Evolutionary conservation across 2,113 vertebrate genomes (phyloP).

Genomic region (Nyctibius bracteatus): DNA sequence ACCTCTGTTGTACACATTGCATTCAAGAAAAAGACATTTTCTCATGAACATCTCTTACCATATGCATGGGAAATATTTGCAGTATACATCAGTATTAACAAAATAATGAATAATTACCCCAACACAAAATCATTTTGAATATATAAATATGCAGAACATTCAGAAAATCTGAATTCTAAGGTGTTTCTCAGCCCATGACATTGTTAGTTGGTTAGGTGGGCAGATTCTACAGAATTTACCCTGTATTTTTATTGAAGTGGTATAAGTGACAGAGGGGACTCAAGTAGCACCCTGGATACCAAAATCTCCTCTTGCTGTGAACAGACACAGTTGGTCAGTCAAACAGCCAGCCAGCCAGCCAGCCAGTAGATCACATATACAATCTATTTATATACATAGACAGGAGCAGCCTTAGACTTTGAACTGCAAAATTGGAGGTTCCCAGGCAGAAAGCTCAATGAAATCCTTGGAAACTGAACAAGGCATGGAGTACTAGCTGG

Average conservation of each 20-base stretch:
- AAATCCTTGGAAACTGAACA: neutral
- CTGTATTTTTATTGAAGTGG: neutral
- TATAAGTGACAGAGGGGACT: neutral
- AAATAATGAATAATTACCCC: neutral
- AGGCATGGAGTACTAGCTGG: neutral
- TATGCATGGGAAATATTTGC: neutral
- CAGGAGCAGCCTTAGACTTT: neutral
- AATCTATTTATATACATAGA: neutral
- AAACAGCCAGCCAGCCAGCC: neutral
- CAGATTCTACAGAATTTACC: neutral
- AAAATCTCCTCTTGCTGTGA: neutral
- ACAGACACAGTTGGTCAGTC: neutral
- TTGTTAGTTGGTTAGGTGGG: neutral
- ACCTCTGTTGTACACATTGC: neutral
- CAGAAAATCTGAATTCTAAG: neutral
- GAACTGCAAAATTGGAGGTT: constrained; percentile 9
- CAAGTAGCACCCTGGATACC: neutral
- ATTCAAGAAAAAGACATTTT: neutral
- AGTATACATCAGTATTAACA: neutral
- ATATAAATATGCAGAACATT: neutral
- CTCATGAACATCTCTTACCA: neutral
- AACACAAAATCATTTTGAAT: neutral
- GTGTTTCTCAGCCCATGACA: neutral
- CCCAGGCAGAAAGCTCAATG: neutral
- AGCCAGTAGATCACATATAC: neutral